Evolutionary conservation across 1,140 invertebrate species (phyloP).

Genomic region (Drosophila dunni): DNA sequence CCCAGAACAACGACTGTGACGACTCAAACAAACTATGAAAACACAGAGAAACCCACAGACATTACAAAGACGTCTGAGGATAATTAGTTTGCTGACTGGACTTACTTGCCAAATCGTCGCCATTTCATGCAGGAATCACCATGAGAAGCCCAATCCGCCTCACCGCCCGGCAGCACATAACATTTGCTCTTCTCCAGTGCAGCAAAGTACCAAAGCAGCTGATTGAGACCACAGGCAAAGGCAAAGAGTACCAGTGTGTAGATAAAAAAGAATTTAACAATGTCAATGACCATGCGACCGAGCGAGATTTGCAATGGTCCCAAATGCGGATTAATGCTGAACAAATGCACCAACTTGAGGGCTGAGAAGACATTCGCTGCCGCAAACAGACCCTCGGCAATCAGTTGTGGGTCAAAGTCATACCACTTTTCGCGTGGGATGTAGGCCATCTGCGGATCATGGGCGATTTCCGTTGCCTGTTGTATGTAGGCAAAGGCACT

Average conservation of each 20-base stretch:
- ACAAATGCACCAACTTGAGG: conserved; percentile 94
- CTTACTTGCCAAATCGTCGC: conserved; percentile 89
- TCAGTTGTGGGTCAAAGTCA: conserved; percentile 96
- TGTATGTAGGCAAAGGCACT: conserved; percentile 90
- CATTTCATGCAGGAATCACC: conserved; percentile 91
- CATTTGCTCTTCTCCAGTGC: conserved; percentile 92
- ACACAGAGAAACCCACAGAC: background rate
- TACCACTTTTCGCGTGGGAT: conserved; percentile 94
- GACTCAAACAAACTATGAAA: conserved; percentile 93
- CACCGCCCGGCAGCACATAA: conserved; percentile 86
- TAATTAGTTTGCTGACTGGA: conserved; percentile 73
- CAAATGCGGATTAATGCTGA: conserved; percentile 95
- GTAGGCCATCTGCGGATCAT: conserved; percentile 88
- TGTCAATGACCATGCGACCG: conserved; percentile 94
- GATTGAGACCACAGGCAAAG: conserved; percentile 94
- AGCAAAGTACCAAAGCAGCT: conserved; percentile 96
- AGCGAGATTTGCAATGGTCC: conserved; percentile 94
- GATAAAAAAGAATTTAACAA: conserved; percentile 95
- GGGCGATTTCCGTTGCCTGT: conserved; percentile 88
- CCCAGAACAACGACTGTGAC: conserved; percentile 95
- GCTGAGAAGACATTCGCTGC: conserved; percentile 95
- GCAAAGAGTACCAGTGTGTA: conserved; percentile 93
- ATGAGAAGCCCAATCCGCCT: conserved; percentile 88
- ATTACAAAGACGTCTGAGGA: conserved; percentile 5
- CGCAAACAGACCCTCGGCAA: conserved; percentile 97